phyloP scores from a whole-genome alignment of 2,888 invertebrate genomes.

The Agriopis aurantiaria region DNA sequence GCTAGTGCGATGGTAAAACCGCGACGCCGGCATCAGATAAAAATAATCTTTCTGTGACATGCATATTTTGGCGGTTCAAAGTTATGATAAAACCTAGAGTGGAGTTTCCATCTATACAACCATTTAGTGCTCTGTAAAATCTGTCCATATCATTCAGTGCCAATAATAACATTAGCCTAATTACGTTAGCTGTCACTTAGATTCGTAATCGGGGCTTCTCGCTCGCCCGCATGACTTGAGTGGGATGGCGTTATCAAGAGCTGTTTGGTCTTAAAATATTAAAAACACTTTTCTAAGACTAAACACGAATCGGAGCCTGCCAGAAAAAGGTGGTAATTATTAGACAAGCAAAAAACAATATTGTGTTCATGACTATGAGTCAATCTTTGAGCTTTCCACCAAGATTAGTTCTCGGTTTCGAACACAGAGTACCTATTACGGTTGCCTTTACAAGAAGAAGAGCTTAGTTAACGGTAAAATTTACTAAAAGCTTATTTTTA shows the following conservation, averaged over 20 bases:
- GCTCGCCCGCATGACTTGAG: too few relatives aligned
- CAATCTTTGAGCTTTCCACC: not conserved
- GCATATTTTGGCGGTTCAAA: too few relatives aligned
- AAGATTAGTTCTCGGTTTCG: not conserved
- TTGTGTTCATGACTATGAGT: not conserved
- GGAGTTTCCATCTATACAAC: too few relatives aligned
- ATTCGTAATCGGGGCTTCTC: too few relatives aligned
- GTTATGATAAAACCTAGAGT: too few relatives aligned
- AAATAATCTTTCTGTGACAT: too few relatives aligned
- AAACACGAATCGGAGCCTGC: not conserved
- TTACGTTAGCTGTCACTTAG: too few relatives aligned
- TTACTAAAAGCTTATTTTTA: constrained; percentile 42
- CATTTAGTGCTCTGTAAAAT: too few relatives aligned
- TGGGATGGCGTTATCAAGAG: not conserved
- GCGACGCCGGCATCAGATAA: too few relatives aligned
- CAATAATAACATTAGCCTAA: too few relatives aligned
- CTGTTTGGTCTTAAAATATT: not conserved
- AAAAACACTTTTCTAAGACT: not conserved
- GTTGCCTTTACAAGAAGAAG: constrained; percentile 17
- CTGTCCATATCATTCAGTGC: too few relatives aligned
- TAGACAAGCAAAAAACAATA: not conserved
- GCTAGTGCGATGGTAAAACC: too few relatives aligned
- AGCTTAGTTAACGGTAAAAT: constrained; percentile 38
- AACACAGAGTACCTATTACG: constrained; percentile 14
- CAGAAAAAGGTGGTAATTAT: not conserved